Evolutionary conservation across 2,888 invertebrate species (phyloP).

Genomic region (Odontocerum albicorne): DNA sequence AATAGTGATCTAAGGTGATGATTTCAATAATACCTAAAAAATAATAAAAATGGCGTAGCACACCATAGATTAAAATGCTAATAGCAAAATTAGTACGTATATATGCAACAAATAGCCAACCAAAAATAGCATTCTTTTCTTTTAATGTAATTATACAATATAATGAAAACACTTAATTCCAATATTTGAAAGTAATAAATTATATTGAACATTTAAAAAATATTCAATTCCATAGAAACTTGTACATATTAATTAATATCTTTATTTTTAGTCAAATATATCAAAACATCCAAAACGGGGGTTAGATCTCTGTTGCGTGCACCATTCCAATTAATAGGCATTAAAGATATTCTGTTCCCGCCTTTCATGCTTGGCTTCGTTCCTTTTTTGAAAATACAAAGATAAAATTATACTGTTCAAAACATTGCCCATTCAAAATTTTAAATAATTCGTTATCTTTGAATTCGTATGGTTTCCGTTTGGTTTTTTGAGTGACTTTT

Average conservation of each 20-base stretch:
- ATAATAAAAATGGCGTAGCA: slow-evolving; percentile 7
- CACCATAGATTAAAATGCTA: slow-evolving; percentile 33
- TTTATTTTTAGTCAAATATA: too few relatives aligned
- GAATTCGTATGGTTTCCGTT: slow-evolving; percentile 32
- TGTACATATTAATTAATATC: too few relatives aligned
- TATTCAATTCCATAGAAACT: too few relatives aligned
- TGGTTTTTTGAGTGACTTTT: slow-evolving; percentile 10
- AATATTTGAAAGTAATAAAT: too few relatives aligned
- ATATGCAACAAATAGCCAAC: too few relatives aligned
- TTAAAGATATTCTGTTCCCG: slow-evolving; percentile 34
- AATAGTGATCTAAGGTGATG: slow-evolving; percentile 11
- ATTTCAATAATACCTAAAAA: slow-evolving; percentile 10
- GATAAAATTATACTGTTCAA: slow-evolving; percentile 15
- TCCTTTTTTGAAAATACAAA: slow-evolving; percentile 27
- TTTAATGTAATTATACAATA: too few relatives aligned
- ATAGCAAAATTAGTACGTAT: slow-evolving; percentile 25
- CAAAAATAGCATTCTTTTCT: too few relatives aligned
- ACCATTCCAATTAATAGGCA: slow-evolving; percentile 34
- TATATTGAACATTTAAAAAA: too few relatives aligned
- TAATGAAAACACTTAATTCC: too few relatives aligned
- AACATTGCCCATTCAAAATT: slow-evolving; percentile 23
- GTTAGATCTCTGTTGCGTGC: too few relatives aligned
- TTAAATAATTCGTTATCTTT: slow-evolving; percentile 30
- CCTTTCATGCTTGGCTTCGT: slow-evolving; percentile 31
- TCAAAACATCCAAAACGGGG: too few relatives aligned